Base-by-base conservation (phyloP, 2,797 vertebrate species). In the Stomatorhinus walkeri region DNA sequence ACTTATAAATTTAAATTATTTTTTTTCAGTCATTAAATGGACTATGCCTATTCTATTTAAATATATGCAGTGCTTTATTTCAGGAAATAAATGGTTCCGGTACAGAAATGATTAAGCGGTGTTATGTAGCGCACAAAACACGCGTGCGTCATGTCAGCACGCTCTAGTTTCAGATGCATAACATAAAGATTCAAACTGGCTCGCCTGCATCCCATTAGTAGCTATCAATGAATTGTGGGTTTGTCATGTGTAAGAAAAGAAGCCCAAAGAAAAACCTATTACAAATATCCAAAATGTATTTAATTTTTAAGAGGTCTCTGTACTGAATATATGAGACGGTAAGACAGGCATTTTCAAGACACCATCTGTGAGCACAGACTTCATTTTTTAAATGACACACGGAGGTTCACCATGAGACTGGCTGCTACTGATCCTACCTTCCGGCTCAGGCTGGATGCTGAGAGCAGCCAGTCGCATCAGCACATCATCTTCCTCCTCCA, bases 401-500 rank as follows among this genome's bases (percentile, higher is more conserved):
- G 43, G 28, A 68, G 72, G 14, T 19, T 79, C 32, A 40, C 4
- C 36, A 40, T n/a, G 68, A 76, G 68, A 19, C 16, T 40, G 51
- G 16, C 16, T 87, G 32, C 6, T 40, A 6, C 12, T 87, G 85
- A 40, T n/a, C 92, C 84, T 85, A 95, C 94, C 56, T 28, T 94
- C 93, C 87, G 90, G 48, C 6, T 93, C 91, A 1, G 88, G 24
- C 6, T 40, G 48, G 91, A 96, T 93, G 88, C 92, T 93, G 88
- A 96, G 91, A 46, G 88, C 88, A 0, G 92, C 90, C 89, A 96
- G 88, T 46, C 90, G 92, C 2, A 87, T 89, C 59, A 94, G 90
- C 14, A 95, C 40, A 0, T 94, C 93, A 0, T 94, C 94, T 64
- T 95, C 94, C n/a, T 91, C 94, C 28, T 95, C 94, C 32, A 90